Conservation (phyloP, 2,113 vertebrate genomes). For the Psammodynastes pulverulentus region DNA sequence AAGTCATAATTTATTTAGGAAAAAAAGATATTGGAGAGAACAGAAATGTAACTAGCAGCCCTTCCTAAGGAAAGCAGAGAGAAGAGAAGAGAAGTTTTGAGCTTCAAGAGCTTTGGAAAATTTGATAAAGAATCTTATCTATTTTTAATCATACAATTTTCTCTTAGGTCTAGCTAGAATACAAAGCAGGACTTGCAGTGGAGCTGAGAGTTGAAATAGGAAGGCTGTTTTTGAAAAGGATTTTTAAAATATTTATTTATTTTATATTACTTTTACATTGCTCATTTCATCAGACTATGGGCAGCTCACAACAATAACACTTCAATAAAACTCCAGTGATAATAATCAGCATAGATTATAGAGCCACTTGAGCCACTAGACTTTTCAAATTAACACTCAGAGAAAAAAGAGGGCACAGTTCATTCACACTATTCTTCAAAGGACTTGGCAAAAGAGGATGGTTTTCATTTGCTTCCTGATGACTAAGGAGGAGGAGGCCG, state of each 20-base stretch:
- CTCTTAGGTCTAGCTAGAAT: not conserved
- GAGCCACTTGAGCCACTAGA: not conserved
- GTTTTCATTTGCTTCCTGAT: not conserved
- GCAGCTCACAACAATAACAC: not conserved
- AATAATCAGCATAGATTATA: not conserved
- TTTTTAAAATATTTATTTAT: not conserved
- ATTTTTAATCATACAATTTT: not conserved
- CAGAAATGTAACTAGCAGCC: not conserved
- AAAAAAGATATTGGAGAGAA: not conserved
- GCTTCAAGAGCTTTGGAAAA: not conserved
- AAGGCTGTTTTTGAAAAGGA: not conserved
- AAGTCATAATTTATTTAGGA: not conserved
- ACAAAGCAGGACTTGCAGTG: not conserved
- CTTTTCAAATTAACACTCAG: not conserved
- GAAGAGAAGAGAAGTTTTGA: not conserved
- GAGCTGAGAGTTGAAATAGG: not conserved
- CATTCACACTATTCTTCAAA: not conserved
- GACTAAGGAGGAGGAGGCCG: rapidly evolving
- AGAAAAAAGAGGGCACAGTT: not conserved
- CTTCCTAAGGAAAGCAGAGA: not conserved
- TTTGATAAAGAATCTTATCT: not conserved
- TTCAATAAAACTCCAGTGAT: not conserved
- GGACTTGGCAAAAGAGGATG: not conserved
- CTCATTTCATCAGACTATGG: not conserved
- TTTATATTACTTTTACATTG: not conserved